Conservation (phyloP, 2,797 vertebrate genomes). For the Manis pentadactyla region DNA sequence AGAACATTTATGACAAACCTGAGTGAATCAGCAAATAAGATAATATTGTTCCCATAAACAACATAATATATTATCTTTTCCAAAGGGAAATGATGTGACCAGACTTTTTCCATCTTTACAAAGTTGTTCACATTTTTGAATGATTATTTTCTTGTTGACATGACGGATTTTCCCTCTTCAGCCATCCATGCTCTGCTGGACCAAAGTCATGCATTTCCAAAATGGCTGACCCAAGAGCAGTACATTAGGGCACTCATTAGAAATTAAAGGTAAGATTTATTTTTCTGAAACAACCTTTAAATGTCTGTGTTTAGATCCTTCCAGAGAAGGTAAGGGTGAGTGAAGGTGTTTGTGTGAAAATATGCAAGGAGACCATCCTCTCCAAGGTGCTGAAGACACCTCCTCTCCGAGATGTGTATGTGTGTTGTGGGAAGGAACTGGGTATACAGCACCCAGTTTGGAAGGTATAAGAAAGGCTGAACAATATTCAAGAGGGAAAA, state of each 20-base stretch:
- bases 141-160: slow-evolving; percentile 33
- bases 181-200: slow-evolving; percentile 50
- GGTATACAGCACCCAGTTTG: background rate
- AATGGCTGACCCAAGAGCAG: background rate
- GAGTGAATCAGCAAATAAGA: slow-evolving; percentile 58
- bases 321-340: background rate
- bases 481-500: background rate
- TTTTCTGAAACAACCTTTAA: background rate
- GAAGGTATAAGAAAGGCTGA: background rate
- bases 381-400: background rate
- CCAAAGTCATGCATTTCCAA: slow-evolving; percentile 40
- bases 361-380: background rate
- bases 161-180: slow-evolving; percentile 46
- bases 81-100: slow-evolving; percentile 50
- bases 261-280: background rate
- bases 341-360: background rate
- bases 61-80: slow-evolving; percentile 59
- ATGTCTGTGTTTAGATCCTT: background rate
- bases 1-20: slow-evolving; percentile 62
- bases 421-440: background rate
- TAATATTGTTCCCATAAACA: slow-evolving; percentile 54
- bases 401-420: background rate
- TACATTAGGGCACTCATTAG: background rate
- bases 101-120: slow-evolving; percentile 32
- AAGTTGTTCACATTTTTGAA: background rate